phyloP scores from a whole-genome alignment of 2,797 vertebrate species.

The Bucorvus abyssinicus region DNA sequence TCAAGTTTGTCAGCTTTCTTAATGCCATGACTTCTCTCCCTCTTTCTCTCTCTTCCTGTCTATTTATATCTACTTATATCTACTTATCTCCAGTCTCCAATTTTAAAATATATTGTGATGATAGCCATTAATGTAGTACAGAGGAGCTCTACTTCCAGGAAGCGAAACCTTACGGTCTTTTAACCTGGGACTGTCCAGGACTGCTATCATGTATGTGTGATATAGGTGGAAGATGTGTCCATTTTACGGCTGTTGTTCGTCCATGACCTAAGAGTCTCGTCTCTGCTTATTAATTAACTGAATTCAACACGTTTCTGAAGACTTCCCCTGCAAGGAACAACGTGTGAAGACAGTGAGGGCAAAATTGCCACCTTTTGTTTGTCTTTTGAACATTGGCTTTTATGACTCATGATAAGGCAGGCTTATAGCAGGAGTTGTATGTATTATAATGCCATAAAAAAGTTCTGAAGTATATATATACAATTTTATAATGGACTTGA shows the following conservation, averaged over 20 bases:
- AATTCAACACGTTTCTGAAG: neutral
- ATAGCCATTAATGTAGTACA: neutral
- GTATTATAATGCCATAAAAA: neutral
- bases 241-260: neutral
- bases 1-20: neutral
- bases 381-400: neutral
- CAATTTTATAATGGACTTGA: neutral
- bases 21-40: neutral
- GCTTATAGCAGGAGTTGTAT: neutral
- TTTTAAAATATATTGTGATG: neutral
- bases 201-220: accelerated
- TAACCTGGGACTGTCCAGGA: neutral
- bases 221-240: accelerated
- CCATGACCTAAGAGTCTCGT: neutral
- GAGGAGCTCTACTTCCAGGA: neutral
- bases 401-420: neutral
- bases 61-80: neutral
- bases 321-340: neutral
- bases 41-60: neutral
- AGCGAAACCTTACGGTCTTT: neutral
- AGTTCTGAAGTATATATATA: neutral
- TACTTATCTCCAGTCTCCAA: neutral
- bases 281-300: neutral
- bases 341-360: neutral
- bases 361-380: neutral